These are phyloP conservation scores for Brachyhypopomus occidentalis DNA, from an alignment of 2,113 vertebrate species.

Conservation along the genomic window DNA sequence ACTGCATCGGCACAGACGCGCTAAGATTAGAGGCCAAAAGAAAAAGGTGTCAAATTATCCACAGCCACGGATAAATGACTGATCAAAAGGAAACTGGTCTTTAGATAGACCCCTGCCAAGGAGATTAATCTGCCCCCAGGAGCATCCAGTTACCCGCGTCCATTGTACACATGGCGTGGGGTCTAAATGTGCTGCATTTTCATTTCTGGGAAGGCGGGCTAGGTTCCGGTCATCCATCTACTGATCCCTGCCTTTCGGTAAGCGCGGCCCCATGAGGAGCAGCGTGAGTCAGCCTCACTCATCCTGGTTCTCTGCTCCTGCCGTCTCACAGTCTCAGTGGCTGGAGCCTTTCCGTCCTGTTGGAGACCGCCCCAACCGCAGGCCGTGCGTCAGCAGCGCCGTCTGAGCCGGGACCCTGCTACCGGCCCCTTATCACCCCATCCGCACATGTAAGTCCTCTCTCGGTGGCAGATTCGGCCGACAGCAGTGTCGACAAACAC, in stretches of 20 bases:
- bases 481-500: constrained; percentile 15
- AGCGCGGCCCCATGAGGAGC: constrained; percentile 3
- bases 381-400: constrained; percentile 21
- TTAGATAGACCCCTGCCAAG: background rate
- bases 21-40: background rate
- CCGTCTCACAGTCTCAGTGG: constrained; percentile 29
- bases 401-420: background rate
- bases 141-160: constrained; percentile 15
- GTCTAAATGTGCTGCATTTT: constrained; percentile 5
- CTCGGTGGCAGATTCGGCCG: background rate
- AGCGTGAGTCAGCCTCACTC: constrained; percentile 10
- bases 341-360: constrained; percentile 2
- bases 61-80: constrained; percentile 27
- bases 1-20: constrained; percentile 1
- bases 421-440: constrained; percentile 2
- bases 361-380: background rate
- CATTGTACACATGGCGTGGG: background rate
- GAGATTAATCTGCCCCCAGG: constrained; percentile 21
- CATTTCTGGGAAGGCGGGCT: constrained; percentile 30
- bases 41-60: constrained; percentile 29
- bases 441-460: constrained; percentile 29
- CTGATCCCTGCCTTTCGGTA: constrained; percentile 39
- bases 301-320: background rate
- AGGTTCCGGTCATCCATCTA: constrained; percentile 28
- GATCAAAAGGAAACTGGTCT: constrained; percentile 21